Evolutionary conservation across 35 echinoderm and acorn worm species (phyloP), one percentile per base, ranked within the genome.

Genomic region (Lytechinus variegatus): DNA sequence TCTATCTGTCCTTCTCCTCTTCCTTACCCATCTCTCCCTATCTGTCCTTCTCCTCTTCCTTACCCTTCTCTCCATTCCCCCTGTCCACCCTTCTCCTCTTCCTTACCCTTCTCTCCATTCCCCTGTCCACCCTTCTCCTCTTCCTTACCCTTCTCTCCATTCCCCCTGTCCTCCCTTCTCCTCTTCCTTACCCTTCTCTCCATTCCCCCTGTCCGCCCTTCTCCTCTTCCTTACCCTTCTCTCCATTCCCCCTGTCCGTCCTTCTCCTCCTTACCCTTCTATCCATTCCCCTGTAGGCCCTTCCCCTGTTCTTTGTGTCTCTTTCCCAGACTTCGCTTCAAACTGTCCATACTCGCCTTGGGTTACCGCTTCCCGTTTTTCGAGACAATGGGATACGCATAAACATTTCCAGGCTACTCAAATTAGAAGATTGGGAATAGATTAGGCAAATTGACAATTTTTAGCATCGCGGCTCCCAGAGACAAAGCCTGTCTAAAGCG

Each of bases 361-460:
- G 66, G 66, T 24, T 79, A 79, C 66, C 66, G n/a, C 66, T 24
- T 19, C n/a, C 21, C 66, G 24, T 16, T 79, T 44, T 79, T 79
- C 19, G 66, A 79, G 66, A 79, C 66, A 79, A 79, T 79, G 66
- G 19, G 16, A 24, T 24, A 79, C n/a, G 66, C 66, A 79, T 79
- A 79, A 79, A 79, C 66, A 79, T 79, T 79, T 14, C 19, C 66
- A 79, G 66, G 19, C 66, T 19, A 79, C 66, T 79, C 66, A 79
- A 79, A 79, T 79, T 79, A 79, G 66, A 24, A 79, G 66, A 79
- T 79, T 16, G 66, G 66, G 66, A 79, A 79, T 79, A 79, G n/a
- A 79, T 79, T 79, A 79, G 66, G 19, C 66, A 79, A 79, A 79
- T 79, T 79, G 66, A 79, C 66, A 24, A 79, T 79, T 16, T 72